Evolutionary conservation across 1,140 invertebrate species (phyloP).

Genomic region (Alviniconcha marisindica): DNA sequence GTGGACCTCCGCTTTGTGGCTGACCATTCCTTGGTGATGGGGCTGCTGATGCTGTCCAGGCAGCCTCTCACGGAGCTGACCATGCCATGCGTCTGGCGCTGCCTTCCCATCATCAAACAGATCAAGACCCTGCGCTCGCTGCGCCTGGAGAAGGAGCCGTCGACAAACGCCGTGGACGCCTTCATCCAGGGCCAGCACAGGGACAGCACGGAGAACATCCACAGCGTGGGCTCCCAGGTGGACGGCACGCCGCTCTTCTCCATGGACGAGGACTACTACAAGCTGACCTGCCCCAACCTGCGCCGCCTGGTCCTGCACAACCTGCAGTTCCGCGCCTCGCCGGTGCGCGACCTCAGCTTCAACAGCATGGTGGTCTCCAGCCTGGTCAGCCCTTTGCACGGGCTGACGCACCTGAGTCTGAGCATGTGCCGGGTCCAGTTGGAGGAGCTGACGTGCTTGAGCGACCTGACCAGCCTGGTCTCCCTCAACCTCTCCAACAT

Average conservation of each 20-base stretch:
- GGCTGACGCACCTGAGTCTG: slow-evolving; percentile 31
- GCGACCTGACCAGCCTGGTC: background rate
- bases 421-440: slow-evolving; percentile 12
- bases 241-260: background rate
- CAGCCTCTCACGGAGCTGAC: slow-evolving; percentile 86
- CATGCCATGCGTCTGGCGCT: slow-evolving; percentile 81
- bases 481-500: slow-evolving; percentile 34
- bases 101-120: slow-evolving; percentile 80
- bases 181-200: slow-evolving; percentile 5
- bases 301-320: slow-evolving; percentile 23
- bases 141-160: slow-evolving; percentile 68
- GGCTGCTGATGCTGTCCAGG: slow-evolving; percentile 82
- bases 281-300: slow-evolving; percentile 16
- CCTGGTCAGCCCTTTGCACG: background rate
- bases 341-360: background rate
- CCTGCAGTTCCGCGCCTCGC: slow-evolving; percentile 1
- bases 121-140: slow-evolving; percentile 73
- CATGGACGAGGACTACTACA: slow-evolving; percentile 9
- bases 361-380: slow-evolving; percentile 5
- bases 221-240: background rate
- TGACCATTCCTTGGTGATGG: slow-evolving; percentile 81
- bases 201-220: slow-evolving; percentile 8
- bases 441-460: slow-evolving; percentile 10
- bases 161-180: slow-evolving; percentile 23
- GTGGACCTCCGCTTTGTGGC: slow-evolving; percentile 80